Evolutionary conservation across 2,888 invertebrate genomes (phyloP).

Genomic region (Drosophila testacea): DNA sequence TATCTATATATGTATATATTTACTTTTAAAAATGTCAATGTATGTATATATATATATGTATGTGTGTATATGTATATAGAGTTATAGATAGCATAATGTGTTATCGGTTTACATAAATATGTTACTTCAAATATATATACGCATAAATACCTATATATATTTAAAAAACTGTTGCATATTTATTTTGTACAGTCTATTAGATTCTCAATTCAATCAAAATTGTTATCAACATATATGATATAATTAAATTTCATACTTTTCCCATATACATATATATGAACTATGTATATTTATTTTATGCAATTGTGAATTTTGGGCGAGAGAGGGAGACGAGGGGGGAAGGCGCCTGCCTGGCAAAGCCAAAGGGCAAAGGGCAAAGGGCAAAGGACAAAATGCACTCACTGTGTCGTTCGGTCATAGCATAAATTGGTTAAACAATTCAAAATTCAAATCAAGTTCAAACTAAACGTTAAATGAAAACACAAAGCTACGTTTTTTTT

Average conservation of each 20-base stretch:
- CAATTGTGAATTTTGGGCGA: conserved; percentile 11
- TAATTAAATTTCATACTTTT: conserved; percentile 24
- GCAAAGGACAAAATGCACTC: conserved; percentile 4
- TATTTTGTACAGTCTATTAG: conserved; percentile 77
- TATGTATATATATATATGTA: conserved; percentile 26
- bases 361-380: background rate
- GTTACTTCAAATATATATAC: conserved; percentile 56
- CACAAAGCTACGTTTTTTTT: conserved; percentile 47
- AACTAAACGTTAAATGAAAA: conserved; percentile 36
- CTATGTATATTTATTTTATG: background rate
- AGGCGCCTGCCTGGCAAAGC: conserved; percentile 20
- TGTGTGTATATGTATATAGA: conserved; percentile 31
- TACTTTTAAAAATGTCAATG: conserved; percentile 28
- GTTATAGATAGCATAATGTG: conserved; percentile 58
- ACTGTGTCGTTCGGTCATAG: conserved; percentile 8
- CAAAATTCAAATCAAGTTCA: conserved; percentile 15
- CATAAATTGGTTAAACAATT: conserved; percentile 42
- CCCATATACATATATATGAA: background rate
- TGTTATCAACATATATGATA: conserved; percentile 74
- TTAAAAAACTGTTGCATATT: conserved; percentile 63
- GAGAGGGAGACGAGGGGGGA: conserved; percentile 12
- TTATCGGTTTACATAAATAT: conserved; percentile 49
- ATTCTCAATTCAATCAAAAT: conserved; percentile 80
- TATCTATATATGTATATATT: conserved; percentile 12
- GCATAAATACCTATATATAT: conserved; percentile 46